Evolutionary conservation across 2,113 vertebrate genomes (phyloP).

Genomic region (Pluvianellus socialis): DNA sequence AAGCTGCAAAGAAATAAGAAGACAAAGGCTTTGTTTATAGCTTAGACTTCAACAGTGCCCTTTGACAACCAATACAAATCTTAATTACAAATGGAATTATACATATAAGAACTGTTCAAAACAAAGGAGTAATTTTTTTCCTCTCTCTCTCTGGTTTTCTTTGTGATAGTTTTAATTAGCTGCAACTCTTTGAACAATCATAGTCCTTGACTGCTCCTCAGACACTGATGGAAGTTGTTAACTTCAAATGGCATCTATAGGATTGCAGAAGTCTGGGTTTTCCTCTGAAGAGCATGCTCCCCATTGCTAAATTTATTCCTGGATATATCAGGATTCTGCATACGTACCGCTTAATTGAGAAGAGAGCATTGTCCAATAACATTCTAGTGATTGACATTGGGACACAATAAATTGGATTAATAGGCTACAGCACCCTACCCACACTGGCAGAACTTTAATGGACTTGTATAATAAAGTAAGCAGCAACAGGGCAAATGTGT

Average conservation of each 20-base stretch:
- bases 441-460: neutral
- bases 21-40: slow-evolving; percentile 70
- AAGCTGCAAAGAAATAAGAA: slow-evolving; percentile 62
- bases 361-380: neutral
- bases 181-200: slow-evolving; percentile 51
- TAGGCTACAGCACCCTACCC: neutral
- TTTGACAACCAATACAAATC: slow-evolving; percentile 60
- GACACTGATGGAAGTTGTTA: slow-evolving; percentile 51
- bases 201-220: slow-evolving; percentile 46
- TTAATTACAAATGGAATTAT: slow-evolving; percentile 76
- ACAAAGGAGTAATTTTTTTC: slow-evolving; percentile 46
- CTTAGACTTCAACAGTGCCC: slow-evolving; percentile 61
- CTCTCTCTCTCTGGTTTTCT: slow-evolving; percentile 15
- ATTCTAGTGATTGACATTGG: slow-evolving; percentile 44
- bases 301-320: slow-evolving; percentile 26
- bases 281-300: neutral
- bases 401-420: slow-evolving; percentile 55
- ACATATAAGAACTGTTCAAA: slow-evolving; percentile 61
- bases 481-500: neutral
- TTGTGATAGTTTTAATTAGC: slow-evolving; percentile 71
- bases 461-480: neutral
- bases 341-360: neutral
- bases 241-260: slow-evolving; percentile 54
- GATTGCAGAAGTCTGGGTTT: slow-evolving; percentile 1
- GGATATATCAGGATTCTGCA: neutral